These are phyloP conservation scores for Tachysurus fulvidraco DNA, from an alignment of 2,113 vertebrate species.

Conservation along the genomic window DNA sequence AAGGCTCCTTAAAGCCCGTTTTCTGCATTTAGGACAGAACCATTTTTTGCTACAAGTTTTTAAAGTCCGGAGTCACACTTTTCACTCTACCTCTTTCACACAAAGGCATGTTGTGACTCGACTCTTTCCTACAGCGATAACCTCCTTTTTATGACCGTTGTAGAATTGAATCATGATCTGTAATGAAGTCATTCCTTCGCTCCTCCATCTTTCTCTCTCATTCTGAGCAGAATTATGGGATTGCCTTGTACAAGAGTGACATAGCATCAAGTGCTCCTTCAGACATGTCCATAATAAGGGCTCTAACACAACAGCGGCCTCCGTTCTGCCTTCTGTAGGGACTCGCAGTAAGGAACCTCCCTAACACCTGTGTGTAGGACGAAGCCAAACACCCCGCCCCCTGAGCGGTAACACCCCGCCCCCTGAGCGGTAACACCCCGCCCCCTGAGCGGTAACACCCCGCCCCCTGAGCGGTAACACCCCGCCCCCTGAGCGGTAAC, in stretches of 20 bases:
- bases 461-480: not conserved
- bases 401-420: not conserved
- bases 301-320: not conserved
- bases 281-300: not conserved
- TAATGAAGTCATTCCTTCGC: too few species aligned
- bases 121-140: not conserved
- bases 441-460: too few species aligned
- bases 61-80: not conserved
- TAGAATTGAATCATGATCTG: not conserved
- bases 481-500: not conserved
- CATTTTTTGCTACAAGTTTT: not conserved
- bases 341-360: not conserved
- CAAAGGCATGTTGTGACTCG: not conserved
- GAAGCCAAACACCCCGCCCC: not conserved
- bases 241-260: not conserved
- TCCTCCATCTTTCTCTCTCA: not conserved
- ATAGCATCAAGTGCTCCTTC: not conserved
- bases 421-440: not conserved
- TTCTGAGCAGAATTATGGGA: not conserved
- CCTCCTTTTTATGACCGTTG: not conserved
- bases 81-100: not conserved
- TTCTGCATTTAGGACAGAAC: not conserved
- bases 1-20: not conserved
- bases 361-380: not conserved
- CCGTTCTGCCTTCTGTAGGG: conserved; percentile 6